Evolutionary conservation across 2,797 vertebrate genomes (phyloP).

Genomic region (Enteromius fasciolatus): DNA sequence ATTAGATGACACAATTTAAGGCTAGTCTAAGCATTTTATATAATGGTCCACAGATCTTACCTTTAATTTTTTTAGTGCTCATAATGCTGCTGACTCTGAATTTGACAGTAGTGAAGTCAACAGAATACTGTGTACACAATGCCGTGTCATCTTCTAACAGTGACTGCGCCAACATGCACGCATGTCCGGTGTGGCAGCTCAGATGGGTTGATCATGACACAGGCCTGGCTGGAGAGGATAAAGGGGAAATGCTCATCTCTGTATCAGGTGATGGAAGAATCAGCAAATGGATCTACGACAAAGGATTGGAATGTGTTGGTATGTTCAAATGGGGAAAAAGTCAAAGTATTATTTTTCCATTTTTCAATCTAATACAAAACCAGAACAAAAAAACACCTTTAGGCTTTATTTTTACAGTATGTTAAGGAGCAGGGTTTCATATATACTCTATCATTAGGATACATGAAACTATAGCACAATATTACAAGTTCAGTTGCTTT

Average conservation of each 20-base stretch:
- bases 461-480: neutral
- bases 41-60: neutral
- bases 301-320: slow-evolving; percentile 83
- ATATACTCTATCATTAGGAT: neutral
- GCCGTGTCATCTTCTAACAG: slow-evolving; percentile 65
- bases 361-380: neutral
- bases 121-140: neutral
- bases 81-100: neutral
- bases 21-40: neutral
- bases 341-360: neutral
- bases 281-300: slow-evolving; percentile 83
- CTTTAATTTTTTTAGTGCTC: neutral
- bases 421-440: too few relatives aligned
- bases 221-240: slow-evolving; percentile 74
- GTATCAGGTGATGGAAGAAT: slow-evolving; percentile 87
- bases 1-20: neutral
- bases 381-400: neutral
- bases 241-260: slow-evolving; percentile 81
- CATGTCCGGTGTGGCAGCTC: slow-evolving; percentile 86
- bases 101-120: neutral
- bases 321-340: neutral
- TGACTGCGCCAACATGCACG: slow-evolving; percentile 79
- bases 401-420: neutral
- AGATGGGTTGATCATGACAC: slow-evolving; percentile 83
- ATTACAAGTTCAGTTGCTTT: neutral